Conservation (phyloP, 2,888 invertebrate species). For the Labia minor region DNA sequence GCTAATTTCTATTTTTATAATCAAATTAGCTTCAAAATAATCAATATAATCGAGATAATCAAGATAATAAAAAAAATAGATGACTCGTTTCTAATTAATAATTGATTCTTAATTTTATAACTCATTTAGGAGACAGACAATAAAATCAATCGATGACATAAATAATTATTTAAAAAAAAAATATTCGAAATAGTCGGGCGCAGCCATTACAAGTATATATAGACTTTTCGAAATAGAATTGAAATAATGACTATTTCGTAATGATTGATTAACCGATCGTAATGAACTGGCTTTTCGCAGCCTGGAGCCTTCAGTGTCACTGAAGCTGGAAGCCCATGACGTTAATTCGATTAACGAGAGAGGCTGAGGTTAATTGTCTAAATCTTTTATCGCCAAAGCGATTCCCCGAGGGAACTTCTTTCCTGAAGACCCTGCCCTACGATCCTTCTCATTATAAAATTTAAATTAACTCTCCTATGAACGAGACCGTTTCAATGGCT, state of each 20-base stretch:
- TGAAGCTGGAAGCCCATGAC: constrained; percentile 2
- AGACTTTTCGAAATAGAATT: constrained; percentile 1
- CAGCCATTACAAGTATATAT: neutral
- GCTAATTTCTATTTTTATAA: too few species aligned
- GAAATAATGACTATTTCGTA: neutral
- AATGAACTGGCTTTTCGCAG: constrained; percentile 13
- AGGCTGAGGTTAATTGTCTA: neutral
- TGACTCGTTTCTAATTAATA: neutral
- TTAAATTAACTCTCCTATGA: neutral
- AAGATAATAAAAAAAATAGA: too few species aligned
- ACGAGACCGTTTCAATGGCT: neutral
- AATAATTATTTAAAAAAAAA: constrained; percentile 1
- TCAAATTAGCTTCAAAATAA: too few species aligned
- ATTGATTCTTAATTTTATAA: neutral
- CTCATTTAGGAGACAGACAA: neutral
- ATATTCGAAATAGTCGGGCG: neutral
- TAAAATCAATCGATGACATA: neutral
- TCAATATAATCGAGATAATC: too few species aligned
- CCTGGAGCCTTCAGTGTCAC: constrained; percentile 6
- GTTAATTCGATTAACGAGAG: constrained; percentile 13
- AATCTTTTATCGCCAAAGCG: neutral
- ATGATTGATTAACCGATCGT: constrained; percentile 13
- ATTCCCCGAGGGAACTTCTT: neutral
- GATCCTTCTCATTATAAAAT: neutral
- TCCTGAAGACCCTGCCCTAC: neutral